Conservation (phyloP, 2,797 vertebrate species). For the Fratercula arctica region DNA sequence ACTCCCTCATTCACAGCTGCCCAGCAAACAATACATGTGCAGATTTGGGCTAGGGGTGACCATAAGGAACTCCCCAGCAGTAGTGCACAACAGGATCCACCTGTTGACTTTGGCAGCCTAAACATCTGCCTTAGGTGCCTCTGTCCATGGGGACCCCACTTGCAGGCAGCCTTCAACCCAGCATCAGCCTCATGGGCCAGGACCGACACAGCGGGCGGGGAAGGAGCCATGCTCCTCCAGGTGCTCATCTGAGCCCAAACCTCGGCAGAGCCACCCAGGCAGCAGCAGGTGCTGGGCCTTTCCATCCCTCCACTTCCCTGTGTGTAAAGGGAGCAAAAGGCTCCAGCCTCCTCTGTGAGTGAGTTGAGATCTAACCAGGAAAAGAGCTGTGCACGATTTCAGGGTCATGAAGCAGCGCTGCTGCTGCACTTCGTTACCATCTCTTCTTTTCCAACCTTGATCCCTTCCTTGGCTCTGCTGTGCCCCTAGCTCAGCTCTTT, state of each 20-base stretch:
- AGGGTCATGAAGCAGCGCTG: background rate
- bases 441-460: background rate
- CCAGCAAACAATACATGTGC: background rate
- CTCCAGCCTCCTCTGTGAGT: background rate
- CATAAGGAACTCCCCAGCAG: background rate
- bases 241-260: background rate
- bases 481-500: background rate
- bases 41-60: background rate
- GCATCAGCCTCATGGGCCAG: background rate
- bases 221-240: background rate
- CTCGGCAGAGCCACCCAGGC: background rate
- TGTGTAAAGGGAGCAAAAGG: fast-evolving
- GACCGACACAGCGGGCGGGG: background rate
- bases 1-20: background rate
- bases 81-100: background rate
- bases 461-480: background rate
- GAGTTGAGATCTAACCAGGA: background rate
- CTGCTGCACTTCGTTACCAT: background rate
- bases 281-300: background rate
- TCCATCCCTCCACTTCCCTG: fast-evolving
- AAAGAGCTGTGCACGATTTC: background rate
- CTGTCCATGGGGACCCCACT: fast-evolving
- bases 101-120: background rate
- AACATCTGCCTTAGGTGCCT: background rate
- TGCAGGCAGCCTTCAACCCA: background rate